Conservation (phyloP, 2,797 vertebrate species). For the Myiotriccus ornatus region DNA sequence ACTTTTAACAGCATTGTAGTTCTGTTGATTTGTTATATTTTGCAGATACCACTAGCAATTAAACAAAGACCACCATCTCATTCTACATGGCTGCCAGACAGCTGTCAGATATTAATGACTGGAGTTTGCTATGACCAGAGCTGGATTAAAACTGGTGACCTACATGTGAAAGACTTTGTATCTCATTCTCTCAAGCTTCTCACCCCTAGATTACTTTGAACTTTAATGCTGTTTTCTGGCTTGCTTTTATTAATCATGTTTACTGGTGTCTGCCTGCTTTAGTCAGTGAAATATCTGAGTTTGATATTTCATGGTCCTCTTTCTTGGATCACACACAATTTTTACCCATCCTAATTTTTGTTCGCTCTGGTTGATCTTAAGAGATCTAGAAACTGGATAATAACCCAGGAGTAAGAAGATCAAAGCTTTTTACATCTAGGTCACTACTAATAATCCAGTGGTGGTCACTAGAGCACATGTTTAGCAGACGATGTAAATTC, state of each 20-base stretch:
- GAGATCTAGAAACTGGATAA: constrained; percentile 44
- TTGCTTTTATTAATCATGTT: not conserved
- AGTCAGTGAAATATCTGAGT: not conserved
- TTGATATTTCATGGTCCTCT: not conserved
- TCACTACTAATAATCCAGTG: constrained; percentile 44
- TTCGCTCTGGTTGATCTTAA: constrained; percentile 13
- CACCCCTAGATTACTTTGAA: constrained; percentile 15
- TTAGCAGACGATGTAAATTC: not conserved
- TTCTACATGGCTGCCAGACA: not conserved
- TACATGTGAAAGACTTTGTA: constrained; percentile 38
- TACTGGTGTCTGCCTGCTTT: not conserved
- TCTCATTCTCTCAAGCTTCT: constrained; percentile 44
- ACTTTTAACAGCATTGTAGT: not conserved
- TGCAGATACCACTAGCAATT: not conserved
- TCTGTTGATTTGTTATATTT: not conserved
- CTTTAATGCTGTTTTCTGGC: not conserved
- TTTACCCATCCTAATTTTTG: not conserved
- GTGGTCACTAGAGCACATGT: constrained; percentile 29
- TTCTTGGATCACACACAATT: not conserved
- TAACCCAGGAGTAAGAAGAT: constrained; percentile 50
- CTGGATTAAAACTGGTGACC: constrained; percentile 44
- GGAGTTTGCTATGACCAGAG: not conserved
- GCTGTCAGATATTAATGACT: constrained; percentile 12
- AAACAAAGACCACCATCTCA: not conserved
- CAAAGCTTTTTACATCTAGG: constrained; percentile 54